A percentile compares a stretch with the other conserved stretches of the same genome.
phyloP scores from a whole-genome alignment of 2,797 vertebrate species.

The Sebastes reedi region DNA sequence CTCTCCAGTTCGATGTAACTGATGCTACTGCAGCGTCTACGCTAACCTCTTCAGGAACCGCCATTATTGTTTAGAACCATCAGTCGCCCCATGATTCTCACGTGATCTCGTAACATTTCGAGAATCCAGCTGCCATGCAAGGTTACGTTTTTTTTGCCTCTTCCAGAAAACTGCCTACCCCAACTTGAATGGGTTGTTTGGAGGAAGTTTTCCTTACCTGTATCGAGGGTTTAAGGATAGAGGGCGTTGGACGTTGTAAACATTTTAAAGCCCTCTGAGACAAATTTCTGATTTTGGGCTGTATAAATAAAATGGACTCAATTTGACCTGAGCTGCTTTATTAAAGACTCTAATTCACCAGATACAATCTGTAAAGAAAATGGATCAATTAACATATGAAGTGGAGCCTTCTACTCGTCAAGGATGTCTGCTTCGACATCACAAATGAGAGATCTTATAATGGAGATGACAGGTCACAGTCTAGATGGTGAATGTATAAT shows the following conservation, averaged over 20 bases:
- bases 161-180: not conserved
- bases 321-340: not conserved
- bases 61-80: too few species aligned
- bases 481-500: not conserved
- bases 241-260: not conserved
- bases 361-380: not conserved
- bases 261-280: conserved; percentile 1
- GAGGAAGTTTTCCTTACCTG: not conserved
- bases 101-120: accelerated
- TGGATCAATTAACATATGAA: not conserved
- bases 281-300: not conserved
- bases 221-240: not conserved
- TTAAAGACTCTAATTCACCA: not conserved
- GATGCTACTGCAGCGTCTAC: too few species aligned
- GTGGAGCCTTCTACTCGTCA: not conserved
- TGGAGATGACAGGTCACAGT: not conserved
- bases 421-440: not conserved
- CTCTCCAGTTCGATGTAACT: too few species aligned
- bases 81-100: too few species aligned
- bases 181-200: not conserved
- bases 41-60: too few species aligned
- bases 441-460: not conserved
- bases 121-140: too few species aligned
- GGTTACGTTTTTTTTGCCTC: not conserved
- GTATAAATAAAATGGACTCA: not conserved